Evolutionary conservation across 2,888 invertebrate species (phyloP), one percentile per base, ranked within the genome.

Genomic region (Mesorhabditis spiculigera): DNA sequence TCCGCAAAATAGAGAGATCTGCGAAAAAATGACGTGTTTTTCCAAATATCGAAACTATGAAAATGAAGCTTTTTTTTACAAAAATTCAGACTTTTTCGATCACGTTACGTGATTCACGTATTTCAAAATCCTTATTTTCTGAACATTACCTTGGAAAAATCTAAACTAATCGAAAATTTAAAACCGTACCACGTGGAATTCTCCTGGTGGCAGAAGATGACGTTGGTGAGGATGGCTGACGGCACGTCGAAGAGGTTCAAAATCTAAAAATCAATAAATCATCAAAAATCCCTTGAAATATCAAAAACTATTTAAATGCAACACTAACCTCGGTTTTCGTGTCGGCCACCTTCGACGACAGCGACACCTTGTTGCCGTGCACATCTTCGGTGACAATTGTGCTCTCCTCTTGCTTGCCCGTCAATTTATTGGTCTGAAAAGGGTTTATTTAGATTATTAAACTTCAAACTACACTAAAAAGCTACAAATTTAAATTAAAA

Each of bases 191-290:
- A 98, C 85, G 91, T 91, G 0, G 95, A 92, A 78, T 98, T 95
- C 87, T 98, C 98, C 90, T 98, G 98, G 86, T 98, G 98, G 85
- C 98, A 99, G 87, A 99, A 96, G 80, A 99, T 92, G 0, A 99
- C 98, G 86, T 94, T 93, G 85, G 94, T 94, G 71, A 99, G 88
- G 72, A 99, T 93, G 0, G 97, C 91, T 86, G 93, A 93, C 0
- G 96, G 93, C 1, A 98, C 95, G 73, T 96, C 95, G 87, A 92
- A 92, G 89, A 73, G 90, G 89, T 79, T 78, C n/a, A 81, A 58
- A 71, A 85, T 79, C 78, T 84, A 63, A 13, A 73, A 28, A 43
- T 45, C 45, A 44, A 8, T 45, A 41, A 43, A 28, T 69, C 50
- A 41, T n/a, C 66, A 8, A 64, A 64, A 41, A 16, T 41, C n/a